These are phyloP conservation scores for Anaspis maculata DNA, from an alignment of 2,888 invertebrate species.

Conservation along the genomic window DNA sequence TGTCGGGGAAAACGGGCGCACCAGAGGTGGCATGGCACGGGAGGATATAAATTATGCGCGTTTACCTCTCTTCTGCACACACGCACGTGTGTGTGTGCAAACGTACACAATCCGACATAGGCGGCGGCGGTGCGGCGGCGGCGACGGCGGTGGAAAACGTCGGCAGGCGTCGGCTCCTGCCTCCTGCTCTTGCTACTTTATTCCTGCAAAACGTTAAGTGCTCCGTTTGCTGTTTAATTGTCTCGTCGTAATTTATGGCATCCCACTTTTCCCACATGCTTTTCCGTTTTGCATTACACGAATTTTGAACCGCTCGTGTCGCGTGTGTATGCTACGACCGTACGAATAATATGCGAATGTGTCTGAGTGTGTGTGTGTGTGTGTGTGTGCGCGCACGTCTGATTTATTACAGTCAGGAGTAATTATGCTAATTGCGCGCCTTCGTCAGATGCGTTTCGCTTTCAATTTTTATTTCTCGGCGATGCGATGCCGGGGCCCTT, in stretches of 20 bases:
- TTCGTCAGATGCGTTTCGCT: too few species aligned
- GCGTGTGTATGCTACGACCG: too few species aligned
- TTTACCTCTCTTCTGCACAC: constrained; percentile 20
- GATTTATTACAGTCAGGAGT: too few species aligned
- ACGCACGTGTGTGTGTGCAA: constrained; percentile 17
- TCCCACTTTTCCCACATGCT: constrained; percentile 19
- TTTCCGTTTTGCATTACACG: constrained; percentile 14
- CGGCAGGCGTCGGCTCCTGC: constrained; percentile 12
- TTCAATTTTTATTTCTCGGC: too few species aligned
- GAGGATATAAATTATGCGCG: constrained; percentile 24
- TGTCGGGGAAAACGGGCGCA: constrained; percentile 20
- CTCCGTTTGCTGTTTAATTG: constrained; percentile 32
- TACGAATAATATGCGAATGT: too few species aligned
- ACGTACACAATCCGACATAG: constrained; percentile 8
- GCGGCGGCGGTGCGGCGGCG: background rate
- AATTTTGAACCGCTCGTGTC: constrained; percentile 3
- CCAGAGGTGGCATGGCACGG: too few species aligned
- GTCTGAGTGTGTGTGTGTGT: too few species aligned
- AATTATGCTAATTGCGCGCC: too few species aligned
- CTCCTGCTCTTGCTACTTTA: constrained; percentile 26
- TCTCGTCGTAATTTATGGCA: constrained; percentile 27
- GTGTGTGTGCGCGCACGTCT: too few species aligned
- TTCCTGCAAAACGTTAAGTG: constrained; percentile 23
- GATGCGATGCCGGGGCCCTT: too few species aligned
- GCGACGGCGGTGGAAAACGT: too few species aligned